Conservation (phyloP, 1,140 invertebrate species). For the Trichonephila clavata region DNA sequence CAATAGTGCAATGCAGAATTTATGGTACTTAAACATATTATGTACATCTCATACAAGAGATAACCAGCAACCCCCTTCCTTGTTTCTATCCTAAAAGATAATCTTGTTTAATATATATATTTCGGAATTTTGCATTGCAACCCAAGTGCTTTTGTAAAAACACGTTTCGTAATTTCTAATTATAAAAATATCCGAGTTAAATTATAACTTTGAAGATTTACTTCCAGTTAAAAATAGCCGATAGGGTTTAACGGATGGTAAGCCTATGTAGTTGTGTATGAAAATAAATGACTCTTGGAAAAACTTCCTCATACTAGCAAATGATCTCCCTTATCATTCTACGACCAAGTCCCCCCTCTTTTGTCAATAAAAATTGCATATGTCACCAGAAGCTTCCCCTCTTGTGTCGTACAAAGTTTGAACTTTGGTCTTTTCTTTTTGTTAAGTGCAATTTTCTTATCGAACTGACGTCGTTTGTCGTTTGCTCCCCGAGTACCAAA, state of each 20-base stretch:
- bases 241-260: background rate
- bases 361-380: background rate
- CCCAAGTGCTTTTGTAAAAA: too few species aligned
- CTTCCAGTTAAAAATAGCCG: too few species aligned
- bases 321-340: background rate
- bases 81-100: too few species aligned
- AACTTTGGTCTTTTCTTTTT: background rate
- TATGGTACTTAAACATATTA: too few species aligned
- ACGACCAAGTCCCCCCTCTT: background rate
- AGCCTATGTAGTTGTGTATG: background rate
- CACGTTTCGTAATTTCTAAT: too few species aligned
- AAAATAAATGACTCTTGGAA: background rate
- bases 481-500: background rate
- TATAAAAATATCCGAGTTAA: too few species aligned
- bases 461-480: background rate
- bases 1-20: too few species aligned
- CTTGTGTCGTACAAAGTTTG: background rate
- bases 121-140: too few species aligned
- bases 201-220: too few species aligned
- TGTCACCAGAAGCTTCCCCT: background rate
- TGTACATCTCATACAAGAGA: too few species aligned
- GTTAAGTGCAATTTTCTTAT: constrained; percentile 6
- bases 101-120: too few species aligned
- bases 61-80: too few species aligned
- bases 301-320: background rate